These are phyloP conservation scores for Pardosa pseudoannulata DNA, from an alignment of 2,888 invertebrate genomes.

Conservation along the genomic window DNA sequence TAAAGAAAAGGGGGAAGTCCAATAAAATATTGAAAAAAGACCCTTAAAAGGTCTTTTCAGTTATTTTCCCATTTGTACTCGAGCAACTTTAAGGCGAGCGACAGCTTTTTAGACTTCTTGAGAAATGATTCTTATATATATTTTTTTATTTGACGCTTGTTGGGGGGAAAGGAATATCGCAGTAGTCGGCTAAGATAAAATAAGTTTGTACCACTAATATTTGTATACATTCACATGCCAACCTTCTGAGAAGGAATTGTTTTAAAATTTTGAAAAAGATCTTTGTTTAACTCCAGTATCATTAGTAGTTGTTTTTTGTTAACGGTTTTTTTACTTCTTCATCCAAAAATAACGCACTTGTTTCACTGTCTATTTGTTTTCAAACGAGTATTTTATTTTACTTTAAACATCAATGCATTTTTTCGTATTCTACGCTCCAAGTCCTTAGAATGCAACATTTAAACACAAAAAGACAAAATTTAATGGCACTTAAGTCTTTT, in stretches of 20 bases:
- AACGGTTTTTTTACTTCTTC: background rate
- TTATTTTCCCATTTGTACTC: constrained; percentile 42
- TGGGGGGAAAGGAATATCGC: no score
- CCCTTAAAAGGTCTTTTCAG: constrained; percentile 31
- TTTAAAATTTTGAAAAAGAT: no score
- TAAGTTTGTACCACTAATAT: background rate
- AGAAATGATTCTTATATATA: constrained; percentile 1
- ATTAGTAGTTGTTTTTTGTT: background rate
- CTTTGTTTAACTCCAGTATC: no score
- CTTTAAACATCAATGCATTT: background rate
- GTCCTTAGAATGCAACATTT: background rate
- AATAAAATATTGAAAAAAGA: constrained; percentile 41
- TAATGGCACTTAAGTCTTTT: constrained; percentile 11
- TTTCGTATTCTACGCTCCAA: background rate
- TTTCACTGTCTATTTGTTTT: background rate
- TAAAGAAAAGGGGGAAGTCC: background rate
- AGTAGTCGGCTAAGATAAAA: no score
- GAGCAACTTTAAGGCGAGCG: constrained; percentile 8
- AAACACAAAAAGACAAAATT: constrained; percentile 1
- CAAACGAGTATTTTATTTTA: background rate
- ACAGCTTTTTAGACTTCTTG: constrained; percentile 26
- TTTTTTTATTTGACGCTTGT: no score
- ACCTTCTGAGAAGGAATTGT: no score
- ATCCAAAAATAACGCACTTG: background rate
- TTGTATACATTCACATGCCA: background rate